Percentiles rank a stretch among this genome's conserved stretches.
These are phyloP conservation scores for Himalopsyche japonica DNA, from an alignment of 2,888 invertebrate genomes.

Conservation along the genomic window DNA sequence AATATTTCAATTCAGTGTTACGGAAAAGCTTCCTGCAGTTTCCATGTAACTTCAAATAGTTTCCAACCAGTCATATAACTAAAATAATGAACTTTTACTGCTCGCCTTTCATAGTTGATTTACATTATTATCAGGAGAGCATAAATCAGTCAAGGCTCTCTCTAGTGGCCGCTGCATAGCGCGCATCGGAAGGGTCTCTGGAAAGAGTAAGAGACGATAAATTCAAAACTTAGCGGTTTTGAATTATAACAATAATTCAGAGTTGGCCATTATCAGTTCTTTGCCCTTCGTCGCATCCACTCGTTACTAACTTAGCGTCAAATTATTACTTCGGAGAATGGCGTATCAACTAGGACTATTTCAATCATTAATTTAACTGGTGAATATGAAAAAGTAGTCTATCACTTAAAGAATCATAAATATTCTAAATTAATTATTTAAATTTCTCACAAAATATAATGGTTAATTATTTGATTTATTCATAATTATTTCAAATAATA, in stretches of 20 bases:
- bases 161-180: slow-evolving; percentile 4
- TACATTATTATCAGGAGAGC: slow-evolving; percentile 26
- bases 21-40: not conserved
- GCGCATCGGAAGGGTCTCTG: slow-evolving; percentile 27
- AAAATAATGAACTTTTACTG: not conserved
- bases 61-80: not conserved
- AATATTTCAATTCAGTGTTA: too few relatives aligned
- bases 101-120: not conserved
- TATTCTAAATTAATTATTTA: too few relatives aligned
- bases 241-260: slow-evolving; percentile 42
- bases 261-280: slow-evolving; percentile 41
- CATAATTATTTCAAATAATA: too few relatives aligned
- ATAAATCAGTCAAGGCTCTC: slow-evolving; percentile 39
- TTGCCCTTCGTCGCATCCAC: slow-evolving; percentile 40
- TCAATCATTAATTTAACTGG: too few relatives aligned
- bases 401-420: too few relatives aligned
- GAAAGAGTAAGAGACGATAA: slow-evolving; percentile 29
- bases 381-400: too few relatives aligned
- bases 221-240: slow-evolving; percentile 38
- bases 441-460: too few relatives aligned
- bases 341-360: not conserved
- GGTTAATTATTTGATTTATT: too few relatives aligned
- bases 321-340: slow-evolving; percentile 10
- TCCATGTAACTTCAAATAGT: not conserved
- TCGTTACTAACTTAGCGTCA: slow-evolving; percentile 26